A percentile compares a stretch with the other conserved stretches of the same genome.
Evolutionary conservation across 2,888 invertebrate species (phyloP).

Genomic region (Tetramorium bicarinatum): DNA sequence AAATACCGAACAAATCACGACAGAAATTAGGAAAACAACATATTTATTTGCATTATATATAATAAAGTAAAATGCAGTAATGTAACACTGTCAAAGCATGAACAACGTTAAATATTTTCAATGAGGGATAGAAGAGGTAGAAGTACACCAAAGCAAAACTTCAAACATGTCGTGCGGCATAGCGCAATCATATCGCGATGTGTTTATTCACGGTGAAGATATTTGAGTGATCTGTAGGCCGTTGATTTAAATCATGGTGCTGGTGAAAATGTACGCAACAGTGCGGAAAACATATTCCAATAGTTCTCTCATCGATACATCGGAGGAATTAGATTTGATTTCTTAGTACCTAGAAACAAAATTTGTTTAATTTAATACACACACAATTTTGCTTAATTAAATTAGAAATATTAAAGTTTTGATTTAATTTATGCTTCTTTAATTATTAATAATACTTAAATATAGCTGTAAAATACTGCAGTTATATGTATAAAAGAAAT

Average conservation of each 20-base stretch:
- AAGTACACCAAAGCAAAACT: slow-evolving; percentile 76
- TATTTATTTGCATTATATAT: slow-evolving; percentile 76
- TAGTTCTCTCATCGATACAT: slow-evolving; percentile 1
- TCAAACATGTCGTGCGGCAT: slow-evolving; percentile 45
- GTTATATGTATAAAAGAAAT: not conserved
- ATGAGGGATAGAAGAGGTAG: slow-evolving; percentile 65
- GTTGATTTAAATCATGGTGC: slow-evolving; percentile 8
- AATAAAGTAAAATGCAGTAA: slow-evolving; percentile 80
- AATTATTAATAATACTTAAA: slow-evolving; percentile 4
- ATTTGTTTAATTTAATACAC: not conserved
- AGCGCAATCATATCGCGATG: slow-evolving; percentile 9
- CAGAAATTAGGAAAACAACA: slow-evolving; percentile 78
- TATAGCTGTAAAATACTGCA: not conserved
- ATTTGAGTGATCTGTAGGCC: not conserved
- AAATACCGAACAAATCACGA: not conserved
- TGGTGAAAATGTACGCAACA: not conserved
- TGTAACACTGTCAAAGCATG: slow-evolving; percentile 78
- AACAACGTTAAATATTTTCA: slow-evolving; percentile 73
- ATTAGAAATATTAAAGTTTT: not conserved
- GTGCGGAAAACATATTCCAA: slow-evolving; percentile 20
- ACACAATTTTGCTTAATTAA: not conserved
- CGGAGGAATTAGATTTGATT: not conserved
- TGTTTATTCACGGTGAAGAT: not conserved
- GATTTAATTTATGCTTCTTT: not conserved
- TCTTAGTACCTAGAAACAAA: slow-evolving; percentile 29